These are phyloP conservation scores for Monopterus albus DNA, from an alignment of 2,113 vertebrate genomes.

Conservation along the genomic window DNA sequence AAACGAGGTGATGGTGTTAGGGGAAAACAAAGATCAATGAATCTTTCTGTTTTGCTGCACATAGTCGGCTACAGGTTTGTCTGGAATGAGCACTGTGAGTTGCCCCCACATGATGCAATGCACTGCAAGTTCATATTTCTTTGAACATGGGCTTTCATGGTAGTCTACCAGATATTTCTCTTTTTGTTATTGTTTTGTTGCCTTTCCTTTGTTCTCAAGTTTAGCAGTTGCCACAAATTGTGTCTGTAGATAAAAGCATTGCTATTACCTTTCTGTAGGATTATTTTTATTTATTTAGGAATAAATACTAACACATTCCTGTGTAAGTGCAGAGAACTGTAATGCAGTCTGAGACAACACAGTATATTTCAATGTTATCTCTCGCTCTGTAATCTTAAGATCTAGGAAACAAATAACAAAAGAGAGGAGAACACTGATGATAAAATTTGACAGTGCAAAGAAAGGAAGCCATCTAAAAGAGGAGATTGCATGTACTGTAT, in stretches of 20 bases:
- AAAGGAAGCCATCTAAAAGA: conserved; percentile 30
- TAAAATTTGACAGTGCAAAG: conserved; percentile 44
- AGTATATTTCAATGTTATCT: conserved; percentile 22
- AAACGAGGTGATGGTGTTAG: conserved; percentile 49
- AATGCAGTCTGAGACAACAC: conserved; percentile 3
- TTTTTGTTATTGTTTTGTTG: conserved; percentile 71
- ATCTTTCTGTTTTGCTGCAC: conserved; percentile 53
- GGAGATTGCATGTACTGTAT: conserved; percentile 15
- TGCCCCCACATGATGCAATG: conserved; percentile 82
- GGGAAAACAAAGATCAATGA: conserved; percentile 47
- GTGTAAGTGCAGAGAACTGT: conserved; percentile 1
- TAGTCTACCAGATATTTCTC: conserved; percentile 72
- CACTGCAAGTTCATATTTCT: conserved; percentile 78
- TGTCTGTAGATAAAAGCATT: conserved; percentile 33
- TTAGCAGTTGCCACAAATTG: conserved; percentile 47
- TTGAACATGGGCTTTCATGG: conserved; percentile 82
- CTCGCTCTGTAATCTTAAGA: conserved; percentile 33
- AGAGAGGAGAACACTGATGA: conserved; percentile 23
- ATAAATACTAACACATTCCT: background rate
- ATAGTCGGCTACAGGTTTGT: conserved; percentile 60
- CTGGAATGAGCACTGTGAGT: conserved; percentile 64
- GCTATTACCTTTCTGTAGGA: conserved; percentile 11
- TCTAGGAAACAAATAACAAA: conserved; percentile 24
- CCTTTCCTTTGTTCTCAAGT: conserved; percentile 53
- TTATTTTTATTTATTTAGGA: conserved; percentile 17